Conservation (phyloP, 2,113 vertebrate species). For the Arothron firmamentum region DNA sequence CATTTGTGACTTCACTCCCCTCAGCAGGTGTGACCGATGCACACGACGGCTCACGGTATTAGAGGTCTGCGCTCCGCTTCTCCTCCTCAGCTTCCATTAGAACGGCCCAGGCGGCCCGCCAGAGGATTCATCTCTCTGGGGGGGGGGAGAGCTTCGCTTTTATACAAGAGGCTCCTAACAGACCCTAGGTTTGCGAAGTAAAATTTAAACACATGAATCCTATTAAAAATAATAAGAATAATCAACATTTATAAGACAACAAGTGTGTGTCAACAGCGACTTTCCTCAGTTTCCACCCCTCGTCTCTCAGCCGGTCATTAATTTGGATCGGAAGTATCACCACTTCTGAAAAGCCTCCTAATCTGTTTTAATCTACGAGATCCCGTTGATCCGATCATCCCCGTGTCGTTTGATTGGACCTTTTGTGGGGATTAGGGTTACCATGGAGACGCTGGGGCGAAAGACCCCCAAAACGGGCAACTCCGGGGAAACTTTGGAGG, state of each 20-base stretch:
- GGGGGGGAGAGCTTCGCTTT: too few species aligned
- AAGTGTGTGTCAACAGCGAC: not conserved
- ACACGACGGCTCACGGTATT: constrained; percentile 33
- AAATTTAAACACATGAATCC: too few species aligned
- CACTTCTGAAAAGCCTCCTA: constrained; percentile 57
- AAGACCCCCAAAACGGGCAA: not conserved
- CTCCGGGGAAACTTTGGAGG: not conserved
- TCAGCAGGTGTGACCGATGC: constrained; percentile 31
- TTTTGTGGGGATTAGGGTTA: constrained; percentile 56
- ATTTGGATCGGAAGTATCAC: constrained; percentile 66
- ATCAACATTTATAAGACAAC: too few species aligned
- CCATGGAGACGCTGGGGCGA: constrained; percentile 40
- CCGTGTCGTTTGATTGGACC: constrained; percentile 67
- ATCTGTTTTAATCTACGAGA: constrained; percentile 63
- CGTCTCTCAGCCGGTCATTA: constrained; percentile 40
- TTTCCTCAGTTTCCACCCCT: constrained; percentile 14
- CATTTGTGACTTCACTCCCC: not conserved
- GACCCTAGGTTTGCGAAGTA: too few species aligned
- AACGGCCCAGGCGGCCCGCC: constrained; percentile 11
- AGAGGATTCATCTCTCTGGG: too few species aligned
- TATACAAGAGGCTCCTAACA: too few species aligned
- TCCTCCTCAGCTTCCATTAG: constrained; percentile 37
- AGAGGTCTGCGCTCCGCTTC: constrained; percentile 20
- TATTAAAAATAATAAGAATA: too few species aligned
- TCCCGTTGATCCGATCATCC: constrained; percentile 72